These are phyloP conservation scores for Chloroclystis v-ata DNA, from an alignment of 2,888 invertebrate species.

Conservation along the genomic window DNA sequence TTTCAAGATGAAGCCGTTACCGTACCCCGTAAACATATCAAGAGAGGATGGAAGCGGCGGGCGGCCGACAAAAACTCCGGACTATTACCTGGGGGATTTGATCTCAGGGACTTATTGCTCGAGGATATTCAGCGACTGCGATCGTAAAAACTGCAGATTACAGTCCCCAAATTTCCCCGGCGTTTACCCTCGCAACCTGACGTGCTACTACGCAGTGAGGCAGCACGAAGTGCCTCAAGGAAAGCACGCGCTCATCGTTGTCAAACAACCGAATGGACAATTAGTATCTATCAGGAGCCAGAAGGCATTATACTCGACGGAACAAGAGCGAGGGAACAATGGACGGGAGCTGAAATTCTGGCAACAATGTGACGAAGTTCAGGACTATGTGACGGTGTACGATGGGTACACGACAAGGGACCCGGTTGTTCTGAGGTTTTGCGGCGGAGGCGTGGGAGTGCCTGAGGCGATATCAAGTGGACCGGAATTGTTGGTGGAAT, in stretches of 20 bases:
- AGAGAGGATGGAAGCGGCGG: constrained; percentile 63
- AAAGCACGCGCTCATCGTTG: constrained; percentile 91
- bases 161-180: constrained; percentile 96
- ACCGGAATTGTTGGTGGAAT: constrained; percentile 91
- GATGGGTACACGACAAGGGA: constrained; percentile 93
- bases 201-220: constrained; percentile 94
- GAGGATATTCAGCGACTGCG: constrained; percentile 94
- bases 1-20: constrained; percentile 69
- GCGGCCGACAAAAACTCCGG: constrained; percentile 70
- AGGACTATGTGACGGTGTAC: constrained; percentile 92
- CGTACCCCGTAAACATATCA: constrained; percentile 73
- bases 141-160: constrained; percentile 91
- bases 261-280: constrained; percentile 90
- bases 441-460: constrained; percentile 91
- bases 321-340: constrained; percentile 78
- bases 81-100: constrained; percentile 90
- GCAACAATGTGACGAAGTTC: constrained; percentile 91
- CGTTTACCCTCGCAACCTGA: constrained; percentile 94
- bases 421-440: constrained; percentile 92
- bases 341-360: constrained; percentile 82
- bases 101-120: constrained; percentile 95
- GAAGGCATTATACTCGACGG: constrained; percentile 81
- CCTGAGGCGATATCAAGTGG: constrained; percentile 92
- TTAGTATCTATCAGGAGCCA: constrained; percentile 90
- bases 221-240: constrained; percentile 91